phyloP scores from a whole-genome alignment of 2,888 invertebrate species.

The Yponomeuta sedellus region DNA sequence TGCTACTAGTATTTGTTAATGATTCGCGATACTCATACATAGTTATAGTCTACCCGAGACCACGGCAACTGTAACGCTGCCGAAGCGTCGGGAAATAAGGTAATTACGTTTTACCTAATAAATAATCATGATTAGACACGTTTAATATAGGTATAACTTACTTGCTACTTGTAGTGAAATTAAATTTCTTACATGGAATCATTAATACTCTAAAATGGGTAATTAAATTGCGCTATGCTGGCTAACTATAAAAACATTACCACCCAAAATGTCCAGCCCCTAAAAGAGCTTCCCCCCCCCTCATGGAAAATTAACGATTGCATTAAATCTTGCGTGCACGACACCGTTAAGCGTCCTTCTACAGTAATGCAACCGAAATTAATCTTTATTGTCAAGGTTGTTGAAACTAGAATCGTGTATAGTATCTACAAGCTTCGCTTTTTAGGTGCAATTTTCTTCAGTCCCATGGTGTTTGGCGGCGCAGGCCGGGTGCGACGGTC shows the following conservation, averaged over 20 bases:
- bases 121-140: too few species aligned
- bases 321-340: constrained; percentile 21
- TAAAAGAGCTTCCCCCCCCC: constrained; percentile 2
- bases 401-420: neutral
- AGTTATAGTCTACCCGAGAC: too few species aligned
- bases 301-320: constrained; percentile 19
- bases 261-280: neutral
- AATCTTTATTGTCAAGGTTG: neutral
- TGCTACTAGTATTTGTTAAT: too few species aligned
- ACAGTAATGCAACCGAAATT: constrained; percentile 4
- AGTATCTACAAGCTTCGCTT: neutral
- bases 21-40: too few species aligned
- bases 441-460: constrained; percentile 4
- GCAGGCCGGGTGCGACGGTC: constrained; percentile 20
- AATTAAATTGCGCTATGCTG: neutral
- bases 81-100: too few species aligned
- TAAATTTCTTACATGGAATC: too few species aligned
- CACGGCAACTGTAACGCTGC: too few species aligned
- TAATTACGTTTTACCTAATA: too few species aligned
- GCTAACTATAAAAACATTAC: neutral
- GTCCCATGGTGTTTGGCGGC: constrained; percentile 1
- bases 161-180: too few species aligned
- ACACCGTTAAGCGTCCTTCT: constrained; percentile 14
- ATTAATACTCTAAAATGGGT: too few species aligned
- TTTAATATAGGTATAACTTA: too few species aligned